phyloP scores from a whole-genome alignment of 53 echinoderm and acorn worm genomes.

The Echinometra lucunter region DNA sequence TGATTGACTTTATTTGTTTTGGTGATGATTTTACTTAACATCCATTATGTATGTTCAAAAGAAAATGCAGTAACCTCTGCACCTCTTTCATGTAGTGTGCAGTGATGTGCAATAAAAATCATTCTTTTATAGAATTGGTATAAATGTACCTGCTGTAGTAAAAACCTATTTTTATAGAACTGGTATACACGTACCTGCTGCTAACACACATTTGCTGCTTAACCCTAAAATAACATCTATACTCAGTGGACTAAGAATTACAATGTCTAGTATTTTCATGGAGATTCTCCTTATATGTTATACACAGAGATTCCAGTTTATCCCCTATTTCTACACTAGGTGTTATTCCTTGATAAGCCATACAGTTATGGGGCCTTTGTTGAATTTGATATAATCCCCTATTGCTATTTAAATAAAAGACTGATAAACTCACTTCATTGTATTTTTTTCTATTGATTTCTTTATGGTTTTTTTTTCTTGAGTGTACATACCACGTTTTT shows the following conservation, averaged over 20 bases:
- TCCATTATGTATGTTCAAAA: neutral
- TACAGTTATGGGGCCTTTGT: no score
- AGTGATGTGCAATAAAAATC: neutral
- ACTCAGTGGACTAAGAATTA: neutral
- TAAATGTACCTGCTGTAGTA: no score
- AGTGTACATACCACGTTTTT: no score
- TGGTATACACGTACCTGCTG: neutral
- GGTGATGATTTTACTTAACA: neutral
- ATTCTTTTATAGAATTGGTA: no score
- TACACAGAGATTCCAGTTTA: neutral
- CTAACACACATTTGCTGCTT: neutral
- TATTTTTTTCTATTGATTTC: no score
- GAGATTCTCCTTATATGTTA: neutral
- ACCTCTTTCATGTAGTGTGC: neutral
- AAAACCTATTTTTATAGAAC: neutral
- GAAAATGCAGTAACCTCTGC: neutral
- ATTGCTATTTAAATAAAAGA: no score
- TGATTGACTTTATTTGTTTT: constrained; percentile 25
- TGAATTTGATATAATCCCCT: no score
- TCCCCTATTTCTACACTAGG: no score
- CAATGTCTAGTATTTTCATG: neutral
- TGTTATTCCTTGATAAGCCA: no score
- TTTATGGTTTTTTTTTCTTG: no score
- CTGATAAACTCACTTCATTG: no score
- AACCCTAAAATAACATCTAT: neutral